phyloP scores from a whole-genome alignment of 2,888 invertebrate genomes.

The Dioctria rufipes region DNA sequence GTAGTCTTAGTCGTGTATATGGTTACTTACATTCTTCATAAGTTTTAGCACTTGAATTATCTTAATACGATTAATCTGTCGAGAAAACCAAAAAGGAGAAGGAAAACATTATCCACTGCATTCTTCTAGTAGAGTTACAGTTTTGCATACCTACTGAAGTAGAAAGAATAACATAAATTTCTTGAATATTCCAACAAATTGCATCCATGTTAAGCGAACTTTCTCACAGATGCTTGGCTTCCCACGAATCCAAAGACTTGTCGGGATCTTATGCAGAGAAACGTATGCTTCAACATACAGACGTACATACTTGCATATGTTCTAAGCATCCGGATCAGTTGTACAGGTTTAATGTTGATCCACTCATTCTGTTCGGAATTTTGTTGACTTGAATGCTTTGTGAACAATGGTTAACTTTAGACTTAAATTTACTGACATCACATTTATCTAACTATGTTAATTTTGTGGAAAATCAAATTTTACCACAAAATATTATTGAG shows the following conservation, averaged over 20 bases:
- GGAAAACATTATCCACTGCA: too few relatives aligned
- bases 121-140: constrained; percentile 9
- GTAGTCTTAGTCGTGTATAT: not conserved
- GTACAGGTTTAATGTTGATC: too few relatives aligned
- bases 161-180: constrained; percentile 53
- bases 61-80: constrained; percentile 47
- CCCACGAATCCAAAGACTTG: constrained; percentile 45
- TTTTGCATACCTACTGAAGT: not conserved
- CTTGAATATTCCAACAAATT: constrained; percentile 51
- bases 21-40: constrained; percentile 13
- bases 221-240: constrained; percentile 54
- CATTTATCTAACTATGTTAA: too few relatives aligned
- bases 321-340: too few relatives aligned
- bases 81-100: not conserved
- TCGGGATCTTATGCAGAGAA: not conserved
- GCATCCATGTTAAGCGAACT: constrained; percentile 49
- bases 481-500: too few relatives aligned
- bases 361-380: too few relatives aligned
- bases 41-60: constrained; percentile 48
- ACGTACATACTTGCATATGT: too few relatives aligned
- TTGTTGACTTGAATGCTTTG: too few relatives aligned
- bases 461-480: too few relatives aligned
- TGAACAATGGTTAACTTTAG: too few relatives aligned
- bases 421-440: too few relatives aligned
- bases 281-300: too few relatives aligned